Percentiles rank a stretch among this genome's conserved stretches.
These are phyloP conservation scores for Puma concolor DNA, from an alignment of 2,113 vertebrate species.

Conservation along the genomic window DNA sequence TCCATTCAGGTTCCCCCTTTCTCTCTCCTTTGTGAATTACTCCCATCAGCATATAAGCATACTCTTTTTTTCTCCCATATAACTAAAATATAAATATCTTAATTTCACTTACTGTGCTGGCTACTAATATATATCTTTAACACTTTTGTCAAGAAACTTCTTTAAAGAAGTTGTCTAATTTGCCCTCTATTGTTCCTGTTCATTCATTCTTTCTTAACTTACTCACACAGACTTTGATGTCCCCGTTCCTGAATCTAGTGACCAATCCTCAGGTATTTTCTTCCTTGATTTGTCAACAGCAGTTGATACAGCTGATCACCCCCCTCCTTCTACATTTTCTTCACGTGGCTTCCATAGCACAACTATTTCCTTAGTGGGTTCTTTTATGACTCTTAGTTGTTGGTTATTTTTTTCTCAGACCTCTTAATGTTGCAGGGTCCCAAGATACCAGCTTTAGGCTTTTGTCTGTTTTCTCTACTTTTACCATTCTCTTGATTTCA, in stretches of 20 bases:
- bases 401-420: neutral
- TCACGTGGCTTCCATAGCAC: neutral
- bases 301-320: neutral
- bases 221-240: neutral
- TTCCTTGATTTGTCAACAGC: neutral
- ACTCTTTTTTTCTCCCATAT: neutral
- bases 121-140: neutral
- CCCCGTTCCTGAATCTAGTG: neutral
- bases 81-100: neutral
- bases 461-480: neutral
- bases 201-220: neutral
- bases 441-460: accelerated
- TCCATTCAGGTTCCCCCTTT: neutral
- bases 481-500: neutral
- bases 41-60: neutral
- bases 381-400: accelerated
- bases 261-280: neutral
- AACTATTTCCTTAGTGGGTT: accelerated
- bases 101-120: neutral
- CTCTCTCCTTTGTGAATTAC: neutral
- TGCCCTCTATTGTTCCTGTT: too few species aligned
- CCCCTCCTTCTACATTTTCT: accelerated
- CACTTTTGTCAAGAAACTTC: neutral
- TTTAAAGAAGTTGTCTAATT: neutral
- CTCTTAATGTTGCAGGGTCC: too few species aligned